Evolutionary conservation across 2,888 invertebrate genomes (phyloP).

Genomic region (Rhamnusium bicolor): DNA sequence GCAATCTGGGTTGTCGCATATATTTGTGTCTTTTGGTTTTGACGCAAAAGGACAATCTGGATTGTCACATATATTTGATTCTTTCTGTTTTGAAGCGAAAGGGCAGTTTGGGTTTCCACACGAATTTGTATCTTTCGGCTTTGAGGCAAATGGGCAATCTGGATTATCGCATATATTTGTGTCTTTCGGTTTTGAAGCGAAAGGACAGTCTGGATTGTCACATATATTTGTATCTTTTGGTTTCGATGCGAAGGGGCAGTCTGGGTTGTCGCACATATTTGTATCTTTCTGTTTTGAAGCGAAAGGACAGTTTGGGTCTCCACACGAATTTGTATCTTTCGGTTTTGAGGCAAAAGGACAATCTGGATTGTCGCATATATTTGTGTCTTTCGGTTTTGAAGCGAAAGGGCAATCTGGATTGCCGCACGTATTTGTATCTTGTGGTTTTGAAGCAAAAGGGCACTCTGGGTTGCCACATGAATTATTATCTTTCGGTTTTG

Average conservation of each 20-base stretch:
- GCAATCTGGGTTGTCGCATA: not conserved
- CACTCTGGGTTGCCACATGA: constrained; percentile 46
- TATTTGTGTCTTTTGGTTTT: not conserved
- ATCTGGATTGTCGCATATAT: constrained; percentile 47
- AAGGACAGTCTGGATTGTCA: constrained; percentile 56
- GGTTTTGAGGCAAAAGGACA: constrained; percentile 37
- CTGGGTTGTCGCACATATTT: constrained; percentile 13
- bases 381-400: constrained; percentile 8
- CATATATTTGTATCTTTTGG: constrained; percentile 42
- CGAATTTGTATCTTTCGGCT: not conserved
- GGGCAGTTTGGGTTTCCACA: not conserved
- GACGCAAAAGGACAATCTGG: constrained; percentile 46
- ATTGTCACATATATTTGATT: not conserved
- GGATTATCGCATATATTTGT: constrained; percentile 43
- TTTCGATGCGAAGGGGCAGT: constrained; percentile 14
- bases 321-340: constrained; percentile 23
- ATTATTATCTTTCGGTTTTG: constrained; percentile 12
- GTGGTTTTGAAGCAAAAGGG: not conserved
- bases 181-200: constrained; percentile 23
- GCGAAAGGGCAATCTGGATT: constrained; percentile 54
- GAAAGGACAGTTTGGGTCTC: constrained; percentile 49
- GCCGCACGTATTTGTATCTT: not conserved
- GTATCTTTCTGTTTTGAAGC: constrained; percentile 24
- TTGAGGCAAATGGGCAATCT: constrained; percentile 38
- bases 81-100: not conserved